A percentile compares a stretch with the other conserved stretches of the same genome.
phyloP scores from a whole-genome alignment of 2,113 vertebrate species.

The Spea bombifrons region DNA sequence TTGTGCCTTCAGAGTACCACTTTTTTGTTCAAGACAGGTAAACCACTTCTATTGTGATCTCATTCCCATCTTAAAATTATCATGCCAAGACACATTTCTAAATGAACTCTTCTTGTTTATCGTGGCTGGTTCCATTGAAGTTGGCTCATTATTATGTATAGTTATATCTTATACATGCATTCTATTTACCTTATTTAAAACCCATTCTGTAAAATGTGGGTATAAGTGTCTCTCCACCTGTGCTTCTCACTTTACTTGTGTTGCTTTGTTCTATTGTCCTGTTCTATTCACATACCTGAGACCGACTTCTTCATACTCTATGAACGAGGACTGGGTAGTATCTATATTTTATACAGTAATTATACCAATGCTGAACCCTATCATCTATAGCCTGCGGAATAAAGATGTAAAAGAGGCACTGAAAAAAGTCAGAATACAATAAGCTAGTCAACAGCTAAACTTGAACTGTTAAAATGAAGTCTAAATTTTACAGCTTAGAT shows the following conservation, averaged over 20 bases:
- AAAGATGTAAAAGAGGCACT: constrained; percentile 19
- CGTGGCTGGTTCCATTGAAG: constrained; percentile 12
- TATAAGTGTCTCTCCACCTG: constrained; percentile 22
- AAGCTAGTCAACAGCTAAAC: no score
- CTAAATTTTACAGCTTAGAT: no score
- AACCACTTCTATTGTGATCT: constrained; percentile 37
- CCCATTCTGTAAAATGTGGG: neutral
- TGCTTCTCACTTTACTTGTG: constrained; percentile 25
- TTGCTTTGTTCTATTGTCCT: constrained; percentile 21
- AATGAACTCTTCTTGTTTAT: constrained; percentile 14
- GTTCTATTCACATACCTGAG: constrained; percentile 25
- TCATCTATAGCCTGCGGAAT: constrained; percentile 30
- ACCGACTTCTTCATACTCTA: constrained; percentile 6
- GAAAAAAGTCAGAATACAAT: neutral
- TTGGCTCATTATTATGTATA: constrained; percentile 28
- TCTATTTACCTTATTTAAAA: constrained; percentile 1
- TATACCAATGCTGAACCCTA: constrained; percentile 27
- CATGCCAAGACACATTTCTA: constrained; percentile 27
- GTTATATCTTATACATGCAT: constrained; percentile 26
- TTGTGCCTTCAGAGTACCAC: constrained; percentile 16
- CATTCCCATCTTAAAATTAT: constrained; percentile 18
- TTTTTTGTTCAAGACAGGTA: constrained; percentile 1
- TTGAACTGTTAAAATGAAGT: no score
- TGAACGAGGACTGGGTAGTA: constrained; percentile 11
- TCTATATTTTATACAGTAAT: constrained; percentile 34